Conservation (phyloP, 2,888 invertebrate genomes). For the Xylota segnis region DNA sequence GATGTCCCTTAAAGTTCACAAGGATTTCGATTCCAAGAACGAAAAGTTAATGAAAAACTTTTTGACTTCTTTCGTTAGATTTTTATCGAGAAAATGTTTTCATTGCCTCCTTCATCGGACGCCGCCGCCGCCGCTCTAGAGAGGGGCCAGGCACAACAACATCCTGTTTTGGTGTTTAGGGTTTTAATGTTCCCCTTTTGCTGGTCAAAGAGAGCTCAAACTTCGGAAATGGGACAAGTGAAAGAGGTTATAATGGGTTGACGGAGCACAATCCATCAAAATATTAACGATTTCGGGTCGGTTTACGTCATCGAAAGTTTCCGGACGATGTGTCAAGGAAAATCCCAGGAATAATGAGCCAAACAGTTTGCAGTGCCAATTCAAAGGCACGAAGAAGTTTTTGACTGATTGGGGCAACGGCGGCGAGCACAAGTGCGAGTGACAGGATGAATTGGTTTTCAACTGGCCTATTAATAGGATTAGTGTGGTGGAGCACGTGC, state of each 20-base stretch:
- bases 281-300: slow-evolving; percentile 38
- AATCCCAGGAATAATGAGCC: background rate
- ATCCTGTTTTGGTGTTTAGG: slow-evolving; percentile 24
- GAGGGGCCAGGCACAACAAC: background rate
- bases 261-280: slow-evolving; percentile 40
- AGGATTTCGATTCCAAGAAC: background rate
- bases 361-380: background rate
- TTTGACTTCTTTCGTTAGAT: slow-evolving; percentile 19
- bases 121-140: too few species aligned
- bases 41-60: slow-evolving; percentile 60
- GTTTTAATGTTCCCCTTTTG: slow-evolving; percentile 30
- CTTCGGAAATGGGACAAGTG: slow-evolving; percentile 8
- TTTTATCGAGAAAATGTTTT: slow-evolving; percentile 31
- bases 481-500: background rate
- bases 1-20: slow-evolving; percentile 18
- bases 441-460: slow-evolving; percentile 24
- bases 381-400: background rate
- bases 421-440: slow-evolving; percentile 12
- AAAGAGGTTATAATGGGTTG: slow-evolving; percentile 32
- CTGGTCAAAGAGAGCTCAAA: slow-evolving; percentile 27
- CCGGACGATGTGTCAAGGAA: slow-evolving; percentile 12
- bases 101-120: background rate
- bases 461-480: slow-evolving; percentile 8
- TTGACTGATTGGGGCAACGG: slow-evolving; percentile 3
- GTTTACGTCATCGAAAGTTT: slow-evolving; percentile 26